Base-by-base conservation (phyloP, 2,113 vertebrate species). In the Tichodroma muraria region DNA sequence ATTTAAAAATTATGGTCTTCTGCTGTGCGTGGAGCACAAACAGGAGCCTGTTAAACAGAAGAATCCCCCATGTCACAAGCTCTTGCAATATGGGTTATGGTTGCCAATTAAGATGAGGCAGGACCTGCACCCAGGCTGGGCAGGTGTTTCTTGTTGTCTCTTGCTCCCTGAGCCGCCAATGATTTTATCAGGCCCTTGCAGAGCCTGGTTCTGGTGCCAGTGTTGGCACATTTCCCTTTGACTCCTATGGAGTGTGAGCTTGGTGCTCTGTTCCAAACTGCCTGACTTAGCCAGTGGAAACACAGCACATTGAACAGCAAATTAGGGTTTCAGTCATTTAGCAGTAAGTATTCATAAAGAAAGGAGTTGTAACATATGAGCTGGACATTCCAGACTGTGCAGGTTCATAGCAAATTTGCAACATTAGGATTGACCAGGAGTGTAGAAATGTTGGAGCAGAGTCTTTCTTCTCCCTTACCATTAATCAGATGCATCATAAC, bases 161-260 rank as follows among this genome's bases (percentile, higher is more conserved):
- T 37, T 70, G 18, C 50, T 87, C 31, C 56, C 35, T 57, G 56
- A 66, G 25, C 18, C 78, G 42, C 30, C 1, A 4, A 0, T 50
- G 42, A 20, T 31, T 84, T 87, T 77, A 33, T 63, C 22, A 63
- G 31, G 17, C 6, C 13, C 7, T 28, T n/a, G 5, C 6, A 50
- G 47, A 64, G 10, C 16, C 53, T 60, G 31, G 5, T 59, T 45
- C 57, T 91, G 35, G 18, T 68, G 27, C 27, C 22, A 20, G 21
- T 60, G 12, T 38, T 88, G 57, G 7, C 23, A 47, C 6, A 2
- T 68, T 52, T 86, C 6, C 8, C 25, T 31, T 63, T 38, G 40
- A 23, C 18, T 80, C 45, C 35, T 15, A 0, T 30, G 47, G 17
- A 30, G 16, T 0, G 0, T 27, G 31, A 59, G 18, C 31, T 47